phyloP scores from a whole-genome alignment of 2,797 vertebrate species.

The Florisuga fusca region DNA sequence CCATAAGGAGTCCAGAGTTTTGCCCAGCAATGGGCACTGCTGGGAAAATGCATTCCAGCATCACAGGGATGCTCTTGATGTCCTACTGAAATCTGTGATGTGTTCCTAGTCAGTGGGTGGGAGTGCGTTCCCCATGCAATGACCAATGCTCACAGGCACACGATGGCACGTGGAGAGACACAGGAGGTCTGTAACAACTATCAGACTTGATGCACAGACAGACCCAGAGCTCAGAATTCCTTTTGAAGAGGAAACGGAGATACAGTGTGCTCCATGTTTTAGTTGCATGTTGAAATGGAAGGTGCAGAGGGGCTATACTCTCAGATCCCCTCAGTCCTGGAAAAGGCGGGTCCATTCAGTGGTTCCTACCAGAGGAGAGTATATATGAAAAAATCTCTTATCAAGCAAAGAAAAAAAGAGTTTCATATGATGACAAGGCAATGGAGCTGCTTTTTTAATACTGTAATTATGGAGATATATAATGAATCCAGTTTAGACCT shows the following conservation, averaged over 20 bases:
- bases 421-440: not conserved
- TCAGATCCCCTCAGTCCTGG: not conserved
- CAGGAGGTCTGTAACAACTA: not conserved
- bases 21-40: not conserved
- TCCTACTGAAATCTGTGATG: not conserved
- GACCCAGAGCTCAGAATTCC: not conserved
- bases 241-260: not conserved
- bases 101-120: accelerated
- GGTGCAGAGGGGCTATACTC: not conserved
- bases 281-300: not conserved
- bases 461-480: not conserved
- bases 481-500: not conserved
- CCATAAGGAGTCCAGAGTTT: not conserved
- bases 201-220: not conserved
- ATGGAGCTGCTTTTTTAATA: not conserved
- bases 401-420: not conserved
- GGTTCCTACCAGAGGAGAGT: not conserved
- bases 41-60: not conserved
- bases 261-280: not conserved
- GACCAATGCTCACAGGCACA: accelerated
- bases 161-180: not conserved
- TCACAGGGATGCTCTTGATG: not conserved
- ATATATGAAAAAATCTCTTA: not conserved
- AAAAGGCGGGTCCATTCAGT: not conserved
- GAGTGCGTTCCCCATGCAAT: not conserved